Evolutionary conservation across 2,113 vertebrate genomes (phyloP).

Genomic region (Eolophus roseicapilla): DNA sequence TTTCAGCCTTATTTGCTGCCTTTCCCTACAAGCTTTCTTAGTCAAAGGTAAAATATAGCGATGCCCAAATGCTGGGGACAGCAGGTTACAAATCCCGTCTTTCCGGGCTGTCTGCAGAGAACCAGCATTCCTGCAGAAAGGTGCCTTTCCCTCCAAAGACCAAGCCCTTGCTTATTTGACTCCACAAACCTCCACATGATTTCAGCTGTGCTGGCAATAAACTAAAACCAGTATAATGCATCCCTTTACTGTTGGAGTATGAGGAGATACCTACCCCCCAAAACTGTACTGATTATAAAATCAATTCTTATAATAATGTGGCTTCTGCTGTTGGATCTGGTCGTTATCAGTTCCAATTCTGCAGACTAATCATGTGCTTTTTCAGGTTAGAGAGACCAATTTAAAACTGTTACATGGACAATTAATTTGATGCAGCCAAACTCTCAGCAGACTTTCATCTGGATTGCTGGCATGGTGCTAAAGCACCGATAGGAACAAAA

Average conservation of each 20-base stretch:
- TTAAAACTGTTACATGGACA: slow-evolving; percentile 34
- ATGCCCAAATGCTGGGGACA: accelerated
- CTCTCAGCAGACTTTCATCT: slow-evolving; percentile 27
- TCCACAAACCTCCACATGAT: not conserved
- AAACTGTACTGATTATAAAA: slow-evolving; percentile 40
- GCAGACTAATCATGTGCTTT: not conserved
- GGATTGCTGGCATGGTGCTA: slow-evolving; percentile 2
- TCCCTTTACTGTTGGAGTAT: not conserved
- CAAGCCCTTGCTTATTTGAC: not conserved
- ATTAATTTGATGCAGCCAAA: slow-evolving; percentile 50
- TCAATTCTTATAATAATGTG: slow-evolving; percentile 11
- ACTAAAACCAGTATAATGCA: not conserved
- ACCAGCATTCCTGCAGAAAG: not conserved
- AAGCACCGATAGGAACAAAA: not conserved
- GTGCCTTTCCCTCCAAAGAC: not conserved
- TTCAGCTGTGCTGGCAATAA: not conserved
- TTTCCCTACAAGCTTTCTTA: not conserved
- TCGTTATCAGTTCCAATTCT: not conserved
- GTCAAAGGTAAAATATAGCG: not conserved
- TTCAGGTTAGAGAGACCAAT: slow-evolving; percentile 31
- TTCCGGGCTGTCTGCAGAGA: not conserved
- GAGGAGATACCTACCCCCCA: not conserved
- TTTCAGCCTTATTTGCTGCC: not conserved
- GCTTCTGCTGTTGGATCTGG: not conserved
- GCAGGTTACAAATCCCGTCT: not conserved